Evolutionary conservation across 92 coral and sea anemone species (phyloP).

Genomic region (Paramuricea clavata): DNA sequence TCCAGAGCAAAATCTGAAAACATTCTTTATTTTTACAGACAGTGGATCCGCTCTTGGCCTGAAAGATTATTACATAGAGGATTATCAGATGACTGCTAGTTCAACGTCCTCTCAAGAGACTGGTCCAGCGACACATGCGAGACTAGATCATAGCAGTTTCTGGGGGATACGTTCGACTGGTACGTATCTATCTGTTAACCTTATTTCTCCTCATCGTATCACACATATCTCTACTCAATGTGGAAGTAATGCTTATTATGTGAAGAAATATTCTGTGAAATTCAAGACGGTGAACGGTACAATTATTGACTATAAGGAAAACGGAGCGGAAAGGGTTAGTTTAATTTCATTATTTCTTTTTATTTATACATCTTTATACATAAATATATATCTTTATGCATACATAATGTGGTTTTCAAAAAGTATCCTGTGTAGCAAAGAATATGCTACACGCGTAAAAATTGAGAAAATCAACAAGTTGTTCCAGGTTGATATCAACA

Average conservation of each 20-base stretch:
- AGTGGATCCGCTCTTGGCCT: conserved; percentile 11
- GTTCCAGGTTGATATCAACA: no score
- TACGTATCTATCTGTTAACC: background rate
- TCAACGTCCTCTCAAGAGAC: background rate
- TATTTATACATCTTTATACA: no score
- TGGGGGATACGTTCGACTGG: background rate
- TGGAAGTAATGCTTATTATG: background rate
- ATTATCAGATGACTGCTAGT: background rate
- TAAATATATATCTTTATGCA: no score
- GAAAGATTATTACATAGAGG: background rate
- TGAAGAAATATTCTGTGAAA: background rate
- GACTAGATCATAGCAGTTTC: background rate
- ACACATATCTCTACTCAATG: conserved; percentile 32
- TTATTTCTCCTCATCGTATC: background rate
- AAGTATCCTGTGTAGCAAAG: no score
- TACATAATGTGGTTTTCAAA: no score
- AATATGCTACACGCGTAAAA: no score
- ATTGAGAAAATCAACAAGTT: no score
- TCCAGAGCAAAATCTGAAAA: background rate
- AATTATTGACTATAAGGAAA: background rate
- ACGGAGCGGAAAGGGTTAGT: conserved; percentile 14
- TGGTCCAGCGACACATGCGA: background rate
- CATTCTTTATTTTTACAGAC: background rate
- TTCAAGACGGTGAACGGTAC: background rate
- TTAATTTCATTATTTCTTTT: no score